A percentile compares a stretch with the other conserved stretches of the same genome.
Evolutionary conservation across 2,888 invertebrate genomes (phyloP).

Genomic region (Nebria brevicollis): DNA sequence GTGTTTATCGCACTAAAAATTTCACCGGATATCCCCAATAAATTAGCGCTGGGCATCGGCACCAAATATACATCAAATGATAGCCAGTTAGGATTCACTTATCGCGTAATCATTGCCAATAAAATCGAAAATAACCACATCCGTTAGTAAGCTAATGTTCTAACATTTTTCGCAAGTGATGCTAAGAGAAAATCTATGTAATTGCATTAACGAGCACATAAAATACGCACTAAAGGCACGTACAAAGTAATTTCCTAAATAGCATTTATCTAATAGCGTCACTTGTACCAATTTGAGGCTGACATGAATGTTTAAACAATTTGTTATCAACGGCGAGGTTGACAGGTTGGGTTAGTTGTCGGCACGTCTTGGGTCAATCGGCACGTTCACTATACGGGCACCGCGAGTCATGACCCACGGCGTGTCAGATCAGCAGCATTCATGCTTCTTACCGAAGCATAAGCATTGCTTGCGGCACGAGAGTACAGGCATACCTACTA

Average conservation of each 20-base stretch:
- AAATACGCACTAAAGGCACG: not conserved
- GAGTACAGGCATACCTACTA: not conserved
- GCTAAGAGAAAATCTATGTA: not conserved
- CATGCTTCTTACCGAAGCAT: not conserved
- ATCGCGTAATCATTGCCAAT: not conserved
- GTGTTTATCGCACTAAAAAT: not conserved
- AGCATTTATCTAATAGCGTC: not conserved
- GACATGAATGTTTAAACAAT: not conserved
- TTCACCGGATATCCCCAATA: not conserved
- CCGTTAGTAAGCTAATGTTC: not conserved
- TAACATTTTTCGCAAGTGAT: not conserved
- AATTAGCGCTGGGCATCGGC: not conserved
- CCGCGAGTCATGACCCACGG: not conserved
- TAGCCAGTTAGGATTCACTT: not conserved
- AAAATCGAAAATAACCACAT: not conserved
- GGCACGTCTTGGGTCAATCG: slow-evolving; percentile 1
- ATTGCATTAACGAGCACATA: not conserved
- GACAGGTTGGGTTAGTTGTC: not conserved
- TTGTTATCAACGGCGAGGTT: not conserved
- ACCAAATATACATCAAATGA: not conserved
- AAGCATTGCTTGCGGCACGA: not conserved
- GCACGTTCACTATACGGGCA: not conserved
- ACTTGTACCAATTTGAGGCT: not conserved
- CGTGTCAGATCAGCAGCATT: not conserved
- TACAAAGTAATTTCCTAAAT: not conserved